Evolutionary conservation across 2,888 invertebrate genomes (phyloP).

Genomic region (Ectobius pallidus): DNA sequence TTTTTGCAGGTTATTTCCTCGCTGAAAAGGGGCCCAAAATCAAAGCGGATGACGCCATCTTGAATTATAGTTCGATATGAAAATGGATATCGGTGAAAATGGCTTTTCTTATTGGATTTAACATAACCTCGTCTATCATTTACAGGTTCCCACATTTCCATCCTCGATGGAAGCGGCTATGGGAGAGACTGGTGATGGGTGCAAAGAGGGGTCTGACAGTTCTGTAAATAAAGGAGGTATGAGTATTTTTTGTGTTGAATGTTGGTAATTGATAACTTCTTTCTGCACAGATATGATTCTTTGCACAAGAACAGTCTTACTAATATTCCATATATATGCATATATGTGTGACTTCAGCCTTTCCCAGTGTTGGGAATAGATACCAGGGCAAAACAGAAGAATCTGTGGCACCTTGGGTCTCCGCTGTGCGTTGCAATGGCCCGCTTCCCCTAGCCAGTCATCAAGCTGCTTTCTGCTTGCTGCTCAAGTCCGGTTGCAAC

Average conservation of each 20-base stretch:
- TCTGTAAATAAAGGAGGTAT: slow-evolving; percentile 22
- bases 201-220: slow-evolving; percentile 35
- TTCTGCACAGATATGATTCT: neutral
- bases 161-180: slow-evolving; percentile 42
- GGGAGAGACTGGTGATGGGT: slow-evolving; percentile 42
- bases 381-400: no score
- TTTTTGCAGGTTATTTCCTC: neutral
- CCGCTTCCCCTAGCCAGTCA: no score
- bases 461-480: no score
- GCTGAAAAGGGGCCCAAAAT: slow-evolving; percentile 2
- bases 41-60: slow-evolving; percentile 37
- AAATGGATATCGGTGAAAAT: slow-evolving; percentile 11
- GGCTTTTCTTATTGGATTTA: slow-evolving; percentile 1
- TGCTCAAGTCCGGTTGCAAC: no score
- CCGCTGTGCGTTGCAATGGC: no score
- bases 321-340: no score
- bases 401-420: no score
- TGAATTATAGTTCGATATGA: slow-evolving; percentile 36
- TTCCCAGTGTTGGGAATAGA: no score
- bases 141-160: slow-evolving; percentile 16
- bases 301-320: no score
- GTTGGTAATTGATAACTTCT: neutral
- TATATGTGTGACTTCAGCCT: no score
- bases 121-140: slow-evolving; percentile 29
- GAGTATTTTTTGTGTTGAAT: no score